Base-by-base conservation (phyloP, 2,888 invertebrate genomes). In the Ophion costatus region DNA sequence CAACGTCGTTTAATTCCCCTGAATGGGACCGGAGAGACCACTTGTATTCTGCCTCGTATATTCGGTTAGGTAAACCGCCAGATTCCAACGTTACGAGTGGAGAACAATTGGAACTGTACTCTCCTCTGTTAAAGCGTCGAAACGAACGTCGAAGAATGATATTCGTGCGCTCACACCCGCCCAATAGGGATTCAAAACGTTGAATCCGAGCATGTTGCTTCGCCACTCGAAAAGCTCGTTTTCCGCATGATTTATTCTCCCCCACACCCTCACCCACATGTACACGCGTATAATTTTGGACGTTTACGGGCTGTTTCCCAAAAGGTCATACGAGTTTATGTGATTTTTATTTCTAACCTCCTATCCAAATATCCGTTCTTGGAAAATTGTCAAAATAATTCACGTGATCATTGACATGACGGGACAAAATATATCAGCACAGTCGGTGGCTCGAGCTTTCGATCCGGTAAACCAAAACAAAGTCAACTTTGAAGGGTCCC, bases 31-130 rank as follows among this genome's bases (percentile, higher is more conserved):
- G 45, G 57, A 51, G 61, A 63, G 80, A 64, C 83, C 80, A 85
- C 80, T 85, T 63, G 77, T 77, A 70, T 42, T 63, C 59, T 77
- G 70, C 45, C 69, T 83, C 74, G 24, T 42, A 66, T 73, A 70
- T 78, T 38, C 67, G 64, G 51, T 20, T 42, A 33, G 69, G 20
- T 59, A 24, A 56, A 81, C 45, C 75, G 17, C 33, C 57, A 57
- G 73, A 45, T 64, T 85, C 69, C 59, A 67, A 57, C 74, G 59
- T 66, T 67, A 74, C 69, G 77, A 83, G 80, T 73, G 76, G 64
- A 63, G 64, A 85, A 80, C 83, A 85, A 83, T 85, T 74, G 85
- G 38, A 85, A 70, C 69, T 51, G 69, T 59, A 80, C 74, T 70
- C 63, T 73, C 70, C 51, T 76, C 24, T n/a, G 38, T 45, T 57